phyloP scores from a whole-genome alignment of 1,140 invertebrate genomes.

The Drosophila arizonae region DNA sequence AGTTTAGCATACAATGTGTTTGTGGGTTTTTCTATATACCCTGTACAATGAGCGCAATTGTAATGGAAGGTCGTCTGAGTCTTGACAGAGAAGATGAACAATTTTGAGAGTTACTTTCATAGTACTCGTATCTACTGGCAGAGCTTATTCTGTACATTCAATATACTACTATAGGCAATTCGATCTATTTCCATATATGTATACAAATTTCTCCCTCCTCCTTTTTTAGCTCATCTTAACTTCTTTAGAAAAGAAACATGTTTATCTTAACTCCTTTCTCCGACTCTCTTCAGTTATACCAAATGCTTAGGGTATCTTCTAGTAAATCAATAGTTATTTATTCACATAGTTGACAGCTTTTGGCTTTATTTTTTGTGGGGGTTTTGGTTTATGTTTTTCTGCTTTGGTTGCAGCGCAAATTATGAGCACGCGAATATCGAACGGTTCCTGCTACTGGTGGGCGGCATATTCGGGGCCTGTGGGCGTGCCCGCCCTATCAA shows the following conservation, averaged over 20 bases:
- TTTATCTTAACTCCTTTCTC: no score
- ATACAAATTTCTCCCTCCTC: no score
- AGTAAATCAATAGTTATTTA: neutral
- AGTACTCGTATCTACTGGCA: no score
- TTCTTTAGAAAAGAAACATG: no score
- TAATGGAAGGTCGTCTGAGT: neutral
- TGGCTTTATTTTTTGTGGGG: constrained; percentile 13
- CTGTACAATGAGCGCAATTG: neutral
- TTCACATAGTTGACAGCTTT: constrained; percentile 10
- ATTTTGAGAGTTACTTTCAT: no score
- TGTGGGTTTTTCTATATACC: constrained; percentile 60
- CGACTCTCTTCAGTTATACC: no score
- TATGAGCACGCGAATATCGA: constrained; percentile 79
- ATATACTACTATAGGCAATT: no score
- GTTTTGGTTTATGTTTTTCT: constrained; percentile 34
- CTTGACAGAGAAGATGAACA: neutral
- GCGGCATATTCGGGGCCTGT: constrained; percentile 12
- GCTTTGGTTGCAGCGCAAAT: constrained; percentile 49
- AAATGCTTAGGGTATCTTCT: neutral
- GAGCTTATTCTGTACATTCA: no score
- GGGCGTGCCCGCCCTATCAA: constrained; percentile 76
- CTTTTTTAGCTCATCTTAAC: no score
- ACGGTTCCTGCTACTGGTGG: constrained; percentile 37
- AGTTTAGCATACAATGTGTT: constrained; percentile 80
- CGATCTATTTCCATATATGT: no score